Evolutionary conservation across 2,888 invertebrate species (phyloP).

Genomic region (Nephrotoma appendiculata): DNA sequence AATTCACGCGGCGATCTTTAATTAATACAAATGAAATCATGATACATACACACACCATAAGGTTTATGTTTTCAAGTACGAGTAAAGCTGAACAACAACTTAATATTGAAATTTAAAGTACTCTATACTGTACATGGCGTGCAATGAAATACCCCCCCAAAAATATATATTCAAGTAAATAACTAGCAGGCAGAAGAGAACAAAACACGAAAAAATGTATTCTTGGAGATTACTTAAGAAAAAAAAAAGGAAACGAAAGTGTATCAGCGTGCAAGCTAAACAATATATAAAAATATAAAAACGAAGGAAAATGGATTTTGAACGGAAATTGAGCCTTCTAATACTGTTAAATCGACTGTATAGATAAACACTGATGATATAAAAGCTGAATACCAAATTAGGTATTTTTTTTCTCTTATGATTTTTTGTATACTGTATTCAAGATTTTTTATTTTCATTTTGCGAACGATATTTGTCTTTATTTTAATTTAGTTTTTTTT

Average conservation of each 20-base stretch:
- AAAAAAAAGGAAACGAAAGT: not conserved
- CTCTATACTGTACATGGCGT: too few relatives aligned
- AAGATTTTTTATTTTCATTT: not conserved
- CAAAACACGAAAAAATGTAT: not conserved
- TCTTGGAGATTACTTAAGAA: not conserved
- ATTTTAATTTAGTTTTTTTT: too few relatives aligned
- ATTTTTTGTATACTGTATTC: not conserved
- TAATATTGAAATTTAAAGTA: not conserved
- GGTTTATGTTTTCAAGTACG: not conserved
- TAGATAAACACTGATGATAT: conserved; percentile 2
- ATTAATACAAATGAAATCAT: too few relatives aligned
- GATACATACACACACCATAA: too few relatives aligned
- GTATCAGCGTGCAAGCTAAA: not conserved
- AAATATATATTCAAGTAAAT: not conserved
- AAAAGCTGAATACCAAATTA: conserved; percentile 1
- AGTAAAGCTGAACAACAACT: not conserved
- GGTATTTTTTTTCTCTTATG: not conserved
- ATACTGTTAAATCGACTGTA: conserved; percentile 4
- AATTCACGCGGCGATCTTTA: too few relatives aligned
- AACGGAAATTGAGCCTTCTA: conserved; percentile 4
- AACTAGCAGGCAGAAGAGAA: not conserved
- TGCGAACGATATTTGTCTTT: too few relatives aligned
- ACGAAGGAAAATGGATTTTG: not conserved
- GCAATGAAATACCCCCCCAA: too few relatives aligned
- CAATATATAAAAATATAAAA: not conserved